Evolutionary conservation across 2,113 vertebrate genomes (phyloP).

Genomic region (Callorhinus ursinus): DNA sequence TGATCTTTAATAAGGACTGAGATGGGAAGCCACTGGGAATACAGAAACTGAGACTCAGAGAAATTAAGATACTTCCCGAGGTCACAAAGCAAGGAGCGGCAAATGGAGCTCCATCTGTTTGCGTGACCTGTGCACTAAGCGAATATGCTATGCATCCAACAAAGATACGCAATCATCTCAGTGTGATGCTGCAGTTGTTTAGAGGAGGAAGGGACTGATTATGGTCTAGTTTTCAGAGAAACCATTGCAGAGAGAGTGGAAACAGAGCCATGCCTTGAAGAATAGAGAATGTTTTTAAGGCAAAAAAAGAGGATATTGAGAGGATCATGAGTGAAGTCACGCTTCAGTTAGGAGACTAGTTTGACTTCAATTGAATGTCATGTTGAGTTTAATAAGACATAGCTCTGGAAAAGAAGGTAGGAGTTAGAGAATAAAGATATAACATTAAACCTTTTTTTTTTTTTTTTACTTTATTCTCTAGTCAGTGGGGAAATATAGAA

Average conservation of each 20-base stretch:
- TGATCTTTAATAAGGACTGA: not conserved
- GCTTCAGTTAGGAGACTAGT: not conserved
- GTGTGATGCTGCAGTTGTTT: not conserved
- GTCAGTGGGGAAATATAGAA: not conserved
- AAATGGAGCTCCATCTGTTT: not conserved
- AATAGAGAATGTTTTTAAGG: not conserved
- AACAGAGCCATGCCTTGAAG: not conserved
- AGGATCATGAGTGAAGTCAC: not conserved
- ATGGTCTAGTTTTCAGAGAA: not conserved
- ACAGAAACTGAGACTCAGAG: not conserved
- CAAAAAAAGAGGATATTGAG: not conserved
- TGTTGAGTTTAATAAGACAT: not conserved
- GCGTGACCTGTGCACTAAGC: rapidly evolving
- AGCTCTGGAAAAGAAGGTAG: not conserved
- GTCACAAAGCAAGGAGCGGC: not conserved
- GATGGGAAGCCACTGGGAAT: not conserved
- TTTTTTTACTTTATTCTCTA: not conserved
- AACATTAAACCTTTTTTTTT: not conserved
- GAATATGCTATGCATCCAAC: not conserved
- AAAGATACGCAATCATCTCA: not conserved
- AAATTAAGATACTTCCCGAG: not conserved
- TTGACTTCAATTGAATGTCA: not conserved
- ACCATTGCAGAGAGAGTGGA: not conserved
- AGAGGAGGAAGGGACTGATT: not conserved
- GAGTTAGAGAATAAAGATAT: not conserved